Conservation (phyloP, 2,113 vertebrate species). For the Cromileptes altivelis region DNA sequence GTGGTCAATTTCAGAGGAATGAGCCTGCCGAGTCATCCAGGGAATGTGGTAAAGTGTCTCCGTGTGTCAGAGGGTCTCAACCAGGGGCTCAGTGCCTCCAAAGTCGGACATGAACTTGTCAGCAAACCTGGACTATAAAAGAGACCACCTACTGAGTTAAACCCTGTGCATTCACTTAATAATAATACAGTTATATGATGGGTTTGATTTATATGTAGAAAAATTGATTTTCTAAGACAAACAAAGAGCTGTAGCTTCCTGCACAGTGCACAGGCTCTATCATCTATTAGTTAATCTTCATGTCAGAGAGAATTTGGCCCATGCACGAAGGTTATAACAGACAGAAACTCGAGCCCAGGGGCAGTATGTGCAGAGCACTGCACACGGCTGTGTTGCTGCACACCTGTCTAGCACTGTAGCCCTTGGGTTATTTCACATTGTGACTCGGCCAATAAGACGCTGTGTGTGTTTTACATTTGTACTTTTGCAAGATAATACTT, state of each 20-base stretch:
- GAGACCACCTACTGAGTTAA: conserved; percentile 59
- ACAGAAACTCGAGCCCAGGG: conserved; percentile 54
- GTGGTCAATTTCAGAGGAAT: conserved; percentile 82
- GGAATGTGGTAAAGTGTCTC: conserved; percentile 81
- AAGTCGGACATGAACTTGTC: conserved; percentile 77
- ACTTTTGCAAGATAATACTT: conserved; percentile 34
- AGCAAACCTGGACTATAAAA: conserved; percentile 52
- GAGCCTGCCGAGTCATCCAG: conserved; percentile 78
- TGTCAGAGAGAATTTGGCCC: conserved; percentile 46
- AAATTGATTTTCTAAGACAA: conserved; percentile 3
- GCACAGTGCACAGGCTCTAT: conserved; percentile 1
- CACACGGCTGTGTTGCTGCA: conserved; percentile 52
- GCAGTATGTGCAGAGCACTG: conserved; percentile 48
- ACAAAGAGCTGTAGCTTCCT: not conserved
- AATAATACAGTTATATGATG: conserved; percentile 15
- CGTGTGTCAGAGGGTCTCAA: conserved; percentile 66
- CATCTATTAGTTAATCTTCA: conserved; percentile 36
- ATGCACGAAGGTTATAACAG: conserved; percentile 56
- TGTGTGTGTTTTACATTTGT: conserved; percentile 54
- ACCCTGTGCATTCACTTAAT: conserved; percentile 16
- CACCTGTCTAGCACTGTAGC: conserved; percentile 81
- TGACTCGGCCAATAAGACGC: conserved; percentile 43
- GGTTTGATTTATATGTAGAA: conserved; percentile 24
- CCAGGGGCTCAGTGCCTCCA: conserved; percentile 16
- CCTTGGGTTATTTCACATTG: conserved; percentile 57